Evolutionary conservation across 1,140 invertebrate genomes (phyloP), one percentile per base, ranked within the genome.

Genomic region (Phenacoccus solenopsis): DNA sequence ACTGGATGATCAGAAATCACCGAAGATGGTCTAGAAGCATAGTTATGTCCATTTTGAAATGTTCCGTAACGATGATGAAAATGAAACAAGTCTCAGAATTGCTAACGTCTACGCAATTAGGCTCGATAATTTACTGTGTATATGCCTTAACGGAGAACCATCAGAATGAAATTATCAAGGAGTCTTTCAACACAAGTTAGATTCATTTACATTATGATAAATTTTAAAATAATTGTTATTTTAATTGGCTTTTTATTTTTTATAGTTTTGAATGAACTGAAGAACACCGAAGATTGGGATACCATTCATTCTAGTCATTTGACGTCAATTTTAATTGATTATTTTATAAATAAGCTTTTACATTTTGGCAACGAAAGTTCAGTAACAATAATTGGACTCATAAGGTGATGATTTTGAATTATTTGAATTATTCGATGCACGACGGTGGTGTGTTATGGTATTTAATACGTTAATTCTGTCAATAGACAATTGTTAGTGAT

Each of bases 261-360:
- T 64, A 24, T 22, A 64, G 59, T 64, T 64, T 64, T 64, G 25
- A 7, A 64, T 24, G 59, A 64, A 10, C 9, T 27, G 21, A 27
- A 64, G 16, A 64, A 10, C 20, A 7, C 22, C 21, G 59, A 64
- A 9, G 13, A 24, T 10, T 64, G 25, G 21, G 22, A 25, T 24
- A 64, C 25, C 9, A 25, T 70, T 1, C 73, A 78, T n/a, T 79
- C 82, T 1, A 82, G 81, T 73, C 72, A 80, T 2, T 78, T 80
- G 69, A 77, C 84, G 74, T 80, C 83, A 1, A 73, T 74, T 4
- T 73, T 85, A 49, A 77, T 84, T 0, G 73, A 75, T 21, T 84
- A 83, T 82, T 64, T 64, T 20, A 64, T 64, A 9, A 25, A 25
- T 27, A 64, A 27, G 25, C 12, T 64, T 16, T 22, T 16, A 3